phyloP scores from a whole-genome alignment of 2,888 invertebrate genomes.

The Protodeltote pygarga region DNA sequence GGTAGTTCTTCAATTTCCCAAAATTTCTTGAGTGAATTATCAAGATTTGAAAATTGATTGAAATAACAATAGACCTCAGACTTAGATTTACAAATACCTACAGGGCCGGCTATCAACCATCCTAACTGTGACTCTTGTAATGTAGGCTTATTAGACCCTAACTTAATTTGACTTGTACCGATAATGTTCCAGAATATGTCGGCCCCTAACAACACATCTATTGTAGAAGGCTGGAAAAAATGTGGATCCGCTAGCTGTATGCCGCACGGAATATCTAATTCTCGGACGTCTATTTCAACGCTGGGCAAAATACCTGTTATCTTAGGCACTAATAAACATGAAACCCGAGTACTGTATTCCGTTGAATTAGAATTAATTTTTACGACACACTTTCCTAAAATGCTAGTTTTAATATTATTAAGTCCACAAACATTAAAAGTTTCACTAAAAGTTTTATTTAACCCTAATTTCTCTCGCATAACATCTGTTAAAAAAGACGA shows the following conservation, averaged over 20 bases:
- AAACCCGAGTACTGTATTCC: not conserved
- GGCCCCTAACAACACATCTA: conserved; percentile 11
- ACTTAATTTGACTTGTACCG: not conserved
- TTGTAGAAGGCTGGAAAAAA: conserved; percentile 9
- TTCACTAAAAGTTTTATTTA: not conserved
- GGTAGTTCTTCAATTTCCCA: not conserved
- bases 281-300: not conserved
- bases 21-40: not conserved
- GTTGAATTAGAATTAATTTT: not conserved
- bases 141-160: not conserved
- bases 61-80: not conserved
- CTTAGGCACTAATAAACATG: conserved; percentile 3
- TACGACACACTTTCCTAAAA: conserved; percentile 1
- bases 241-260: conserved; percentile 18
- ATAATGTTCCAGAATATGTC: conserved; percentile 3
- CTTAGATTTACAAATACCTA: not conserved
- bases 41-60: not conserved
- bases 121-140: not conserved
- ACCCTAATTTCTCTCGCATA: conserved; percentile 3
- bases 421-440: conserved; percentile 3
- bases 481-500: not conserved
- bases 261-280: not conserved
- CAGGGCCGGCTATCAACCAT: not conserved
- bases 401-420: conserved; percentile 5
- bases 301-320: conserved; percentile 6